Conservation (phyloP, 1,140 invertebrate genomes). For the Heliconius nattereri region DNA sequence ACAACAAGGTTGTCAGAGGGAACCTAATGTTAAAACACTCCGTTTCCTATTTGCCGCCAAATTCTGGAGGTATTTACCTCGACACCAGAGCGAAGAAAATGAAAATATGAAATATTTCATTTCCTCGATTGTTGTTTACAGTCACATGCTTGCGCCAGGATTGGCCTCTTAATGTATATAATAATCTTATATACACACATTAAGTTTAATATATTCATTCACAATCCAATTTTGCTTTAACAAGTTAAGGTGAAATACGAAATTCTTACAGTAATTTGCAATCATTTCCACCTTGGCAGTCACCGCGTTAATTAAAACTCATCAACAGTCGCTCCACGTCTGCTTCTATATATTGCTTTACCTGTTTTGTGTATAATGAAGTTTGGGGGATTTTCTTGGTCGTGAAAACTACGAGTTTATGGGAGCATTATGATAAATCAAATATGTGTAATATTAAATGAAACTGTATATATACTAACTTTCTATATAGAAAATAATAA, state of each 20-base stretch:
- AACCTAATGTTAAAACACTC: too few species aligned
- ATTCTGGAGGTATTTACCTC: too few species aligned
- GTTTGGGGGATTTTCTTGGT: not conserved
- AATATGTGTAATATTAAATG: not conserved
- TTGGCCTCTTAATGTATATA: too few species aligned
- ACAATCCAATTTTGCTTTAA: slow-evolving; percentile 6
- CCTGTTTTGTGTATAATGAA: not conserved
- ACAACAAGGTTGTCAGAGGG: too few species aligned
- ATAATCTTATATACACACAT: not conserved
- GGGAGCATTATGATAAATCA: not conserved
- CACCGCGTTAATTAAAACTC: slow-evolving; percentile 14
- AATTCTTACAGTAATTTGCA: slow-evolving; percentile 7
- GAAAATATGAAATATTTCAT: too few species aligned
- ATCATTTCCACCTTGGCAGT: slow-evolving; percentile 12
- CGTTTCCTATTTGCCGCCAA: too few species aligned
- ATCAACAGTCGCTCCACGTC: slow-evolving; percentile 15
- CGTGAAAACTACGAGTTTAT: not conserved
- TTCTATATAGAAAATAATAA: not conserved
- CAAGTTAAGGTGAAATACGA: slow-evolving; percentile 12
- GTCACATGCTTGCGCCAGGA: too few species aligned
- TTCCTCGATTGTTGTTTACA: too few species aligned
- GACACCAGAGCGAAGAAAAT: too few species aligned
- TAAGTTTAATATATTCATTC: not conserved
- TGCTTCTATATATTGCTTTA: slow-evolving; percentile 1
- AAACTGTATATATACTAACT: not conserved